Percentiles rank a stretch among this genome's conserved stretches.
These are phyloP conservation scores for Erpobdella octoculata DNA, from an alignment of 2,888 invertebrate genomes.

Conservation along the genomic window DNA sequence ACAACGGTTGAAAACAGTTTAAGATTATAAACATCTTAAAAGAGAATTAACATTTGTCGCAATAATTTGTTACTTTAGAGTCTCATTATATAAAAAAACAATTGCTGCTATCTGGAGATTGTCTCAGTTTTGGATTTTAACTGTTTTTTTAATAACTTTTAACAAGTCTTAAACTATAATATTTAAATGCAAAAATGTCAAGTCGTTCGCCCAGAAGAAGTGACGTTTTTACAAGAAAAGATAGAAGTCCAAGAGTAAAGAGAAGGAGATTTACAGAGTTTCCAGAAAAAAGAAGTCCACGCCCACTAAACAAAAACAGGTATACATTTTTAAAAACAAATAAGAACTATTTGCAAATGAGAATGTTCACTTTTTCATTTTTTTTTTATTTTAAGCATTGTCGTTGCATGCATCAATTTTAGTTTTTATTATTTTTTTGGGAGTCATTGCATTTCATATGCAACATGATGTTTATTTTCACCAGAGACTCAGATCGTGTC, in stretches of 20 bases:
- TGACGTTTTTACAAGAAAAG: neutral
- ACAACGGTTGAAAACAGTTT: too few species aligned
- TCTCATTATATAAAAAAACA: too few species aligned
- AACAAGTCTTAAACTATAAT: neutral
- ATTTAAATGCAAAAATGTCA: neutral
- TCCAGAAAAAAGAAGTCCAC: neutral
- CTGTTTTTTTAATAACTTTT: too few species aligned
- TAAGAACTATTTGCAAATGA: neutral
- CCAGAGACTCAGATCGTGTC: neutral
- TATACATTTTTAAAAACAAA: too few species aligned
- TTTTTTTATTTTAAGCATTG: neutral
- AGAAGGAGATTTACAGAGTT: slow-evolving; percentile 1
- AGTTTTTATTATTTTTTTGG: neutral
- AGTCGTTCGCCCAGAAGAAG: neutral
- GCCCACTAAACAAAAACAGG: neutral
- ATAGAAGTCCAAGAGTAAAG: neutral
- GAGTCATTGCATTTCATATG: neutral
- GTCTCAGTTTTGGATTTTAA: too few species aligned
- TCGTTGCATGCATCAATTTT: too few species aligned
- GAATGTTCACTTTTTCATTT: neutral
- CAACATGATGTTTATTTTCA: neutral
- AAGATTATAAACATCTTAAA: too few species aligned
- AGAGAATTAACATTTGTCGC: too few species aligned
- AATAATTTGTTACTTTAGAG: too few species aligned
- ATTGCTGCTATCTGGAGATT: too few species aligned